These are phyloP conservation scores for Zosterops pallidus DNA, from an alignment of 2,113 vertebrate genomes.

Conservation along the genomic window DNA sequence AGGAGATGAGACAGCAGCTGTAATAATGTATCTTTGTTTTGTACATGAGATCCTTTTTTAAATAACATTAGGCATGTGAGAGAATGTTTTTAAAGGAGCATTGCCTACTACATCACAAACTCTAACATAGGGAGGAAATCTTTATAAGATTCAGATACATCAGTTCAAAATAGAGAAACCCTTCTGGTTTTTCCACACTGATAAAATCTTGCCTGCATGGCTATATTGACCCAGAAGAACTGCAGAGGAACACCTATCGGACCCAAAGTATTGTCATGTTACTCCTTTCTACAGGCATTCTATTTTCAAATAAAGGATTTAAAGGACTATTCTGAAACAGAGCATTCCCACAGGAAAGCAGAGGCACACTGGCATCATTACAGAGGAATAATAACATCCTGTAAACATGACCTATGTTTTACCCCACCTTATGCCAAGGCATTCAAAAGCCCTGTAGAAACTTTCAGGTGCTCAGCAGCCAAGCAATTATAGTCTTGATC, in stretches of 20 bases:
- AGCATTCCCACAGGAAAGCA: slow-evolving; percentile 36
- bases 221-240: background rate
- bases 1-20: background rate
- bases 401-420: slow-evolving; percentile 28
- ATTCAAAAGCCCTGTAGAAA: slow-evolving; percentile 12
- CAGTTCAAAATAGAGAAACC: background rate
- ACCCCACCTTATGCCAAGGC: slow-evolving; percentile 16
- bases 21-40: background rate
- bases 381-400: slow-evolving; percentile 17
- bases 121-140: background rate
- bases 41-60: background rate
- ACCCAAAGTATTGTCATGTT: background rate
- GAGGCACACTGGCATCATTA: background rate
- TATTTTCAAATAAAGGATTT: slow-evolving; percentile 23
- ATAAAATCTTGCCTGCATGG: background rate
- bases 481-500: slow-evolving; percentile 13
- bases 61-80: background rate
- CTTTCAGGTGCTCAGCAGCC: slow-evolving; percentile 22
- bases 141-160: background rate
- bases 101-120: background rate
- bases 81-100: background rate
- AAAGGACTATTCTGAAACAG: slow-evolving; percentile 30
- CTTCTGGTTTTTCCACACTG: background rate
- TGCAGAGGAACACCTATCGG: background rate
- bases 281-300: background rate